Evolutionary conservation across 1,140 invertebrate species (phyloP).

Genomic region (Macrosteles quadrilineatus): DNA sequence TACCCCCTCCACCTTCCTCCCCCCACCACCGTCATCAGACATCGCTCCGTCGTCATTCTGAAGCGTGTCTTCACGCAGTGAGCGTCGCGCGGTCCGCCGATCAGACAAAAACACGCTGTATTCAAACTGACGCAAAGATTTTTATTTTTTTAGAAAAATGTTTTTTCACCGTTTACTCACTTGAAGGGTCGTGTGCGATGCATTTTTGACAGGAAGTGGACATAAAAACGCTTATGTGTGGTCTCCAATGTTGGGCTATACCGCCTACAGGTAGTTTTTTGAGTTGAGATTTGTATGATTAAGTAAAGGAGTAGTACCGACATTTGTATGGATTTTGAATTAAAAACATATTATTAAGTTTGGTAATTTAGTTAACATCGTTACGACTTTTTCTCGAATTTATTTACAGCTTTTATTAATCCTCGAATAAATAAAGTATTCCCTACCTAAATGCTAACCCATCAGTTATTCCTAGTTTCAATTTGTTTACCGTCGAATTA

Average conservation of each 20-base stretch:
- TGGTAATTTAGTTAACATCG: background rate
- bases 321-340: too few species aligned
- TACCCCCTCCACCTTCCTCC: background rate
- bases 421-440: too few species aligned
- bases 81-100: background rate
- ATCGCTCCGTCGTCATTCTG: background rate
- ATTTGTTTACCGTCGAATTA: too few species aligned
- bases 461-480: too few species aligned
- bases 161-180: background rate
- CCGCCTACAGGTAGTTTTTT: slow-evolving; percentile 30
- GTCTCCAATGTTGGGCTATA: slow-evolving; percentile 30
- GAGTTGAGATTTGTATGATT: slow-evolving; percentile 3
- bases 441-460: too few species aligned
- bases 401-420: too few species aligned
- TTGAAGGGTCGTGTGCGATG: background rate
- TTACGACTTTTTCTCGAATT: too few species aligned
- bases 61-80: slow-evolving; percentile 16
- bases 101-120: slow-evolving; percentile 19
- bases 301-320: slow-evolving; percentile 10
- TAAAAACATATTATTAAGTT: too few species aligned
- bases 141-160: slow-evolving; percentile 23
- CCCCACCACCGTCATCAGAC: slow-evolving; percentile 2
- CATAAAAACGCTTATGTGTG: slow-evolving; percentile 22
- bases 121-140: slow-evolving; percentile 3
- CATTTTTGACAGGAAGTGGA: slow-evolving; percentile 18